Evolutionary conservation across 2,888 invertebrate genomes (phyloP).

Genomic region (Thecophora atra): DNA sequence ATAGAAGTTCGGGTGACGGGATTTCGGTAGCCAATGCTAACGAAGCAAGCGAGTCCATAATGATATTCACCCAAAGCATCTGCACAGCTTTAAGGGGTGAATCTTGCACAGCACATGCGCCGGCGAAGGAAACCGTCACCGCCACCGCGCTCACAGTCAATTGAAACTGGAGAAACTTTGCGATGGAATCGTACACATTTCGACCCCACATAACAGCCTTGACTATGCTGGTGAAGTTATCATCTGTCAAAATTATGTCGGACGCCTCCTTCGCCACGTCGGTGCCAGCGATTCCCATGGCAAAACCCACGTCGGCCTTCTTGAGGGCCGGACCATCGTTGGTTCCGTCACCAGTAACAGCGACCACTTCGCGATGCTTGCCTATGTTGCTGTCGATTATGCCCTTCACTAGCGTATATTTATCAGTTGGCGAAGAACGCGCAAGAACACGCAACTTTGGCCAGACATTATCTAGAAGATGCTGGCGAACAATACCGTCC

Average conservation of each 20-base stretch:
- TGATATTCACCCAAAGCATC: slow-evolving; percentile 99
- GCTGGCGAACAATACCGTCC: slow-evolving; percentile 91
- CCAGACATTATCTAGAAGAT: slow-evolving; percentile 96
- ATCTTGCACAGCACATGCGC: slow-evolving; percentile 97
- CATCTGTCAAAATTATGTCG: slow-evolving; percentile 98
- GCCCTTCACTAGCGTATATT: slow-evolving; percentile 97
- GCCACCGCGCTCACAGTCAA: slow-evolving; percentile 99
- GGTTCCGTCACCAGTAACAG: slow-evolving; percentile 98
- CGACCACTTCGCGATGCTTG: slow-evolving; percentile 94
- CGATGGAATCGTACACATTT: slow-evolving; percentile 99
- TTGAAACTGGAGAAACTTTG: slow-evolving; percentile 99
- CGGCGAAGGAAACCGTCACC: slow-evolving; percentile 97
- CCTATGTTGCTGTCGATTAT: slow-evolving; percentile 95
- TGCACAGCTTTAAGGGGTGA: slow-evolving; percentile 98
- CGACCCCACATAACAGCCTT: slow-evolving; percentile 99
- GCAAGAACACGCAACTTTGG: slow-evolving; percentile 94
- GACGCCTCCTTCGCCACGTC: slow-evolving; percentile 99
- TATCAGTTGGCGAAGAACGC: slow-evolving; percentile 97
- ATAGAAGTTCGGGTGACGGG: slow-evolving; percentile 91
- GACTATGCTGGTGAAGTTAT: slow-evolving; percentile 99
- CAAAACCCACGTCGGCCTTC: slow-evolving; percentile 98
- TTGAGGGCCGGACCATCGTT: slow-evolving; percentile 98
- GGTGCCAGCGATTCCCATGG: slow-evolving; percentile 99
- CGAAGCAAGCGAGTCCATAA: slow-evolving; percentile 98
- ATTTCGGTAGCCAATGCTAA: slow-evolving; percentile 96